Evolutionary conservation across 2,888 invertebrate genomes (phyloP).

Genomic region (Metalampra italica): DNA sequence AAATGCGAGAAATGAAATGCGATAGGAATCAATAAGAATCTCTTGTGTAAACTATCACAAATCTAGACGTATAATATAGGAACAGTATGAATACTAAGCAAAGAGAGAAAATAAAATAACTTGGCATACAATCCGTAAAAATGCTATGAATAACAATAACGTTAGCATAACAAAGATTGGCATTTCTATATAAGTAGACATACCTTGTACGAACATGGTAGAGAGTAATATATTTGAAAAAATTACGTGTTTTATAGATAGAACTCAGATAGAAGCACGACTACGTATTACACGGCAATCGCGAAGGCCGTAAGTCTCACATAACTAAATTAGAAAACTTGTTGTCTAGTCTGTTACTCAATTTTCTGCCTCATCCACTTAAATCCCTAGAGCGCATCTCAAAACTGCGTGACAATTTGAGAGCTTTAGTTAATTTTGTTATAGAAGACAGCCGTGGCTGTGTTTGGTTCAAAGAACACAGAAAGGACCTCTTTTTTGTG

Average conservation of each 20-base stretch:
- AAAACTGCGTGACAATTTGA: not conserved
- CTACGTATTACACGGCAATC: too few species aligned
- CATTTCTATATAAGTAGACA: not conserved
- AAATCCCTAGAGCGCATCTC: not conserved
- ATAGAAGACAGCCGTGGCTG: not conserved
- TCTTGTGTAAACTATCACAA: not conserved
- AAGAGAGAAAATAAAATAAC: slow-evolving; percentile 7
- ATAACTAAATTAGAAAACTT: not conserved
- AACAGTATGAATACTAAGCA: slow-evolving; percentile 2
- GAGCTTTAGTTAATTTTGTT: not conserved
- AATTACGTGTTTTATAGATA: too few species aligned
- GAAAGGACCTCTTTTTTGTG: too few species aligned
- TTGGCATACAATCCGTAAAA: slow-evolving; percentile 1
- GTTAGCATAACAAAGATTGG: slow-evolving; percentile 4
- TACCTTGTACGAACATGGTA: too few species aligned
- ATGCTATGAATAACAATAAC: slow-evolving; percentile 9
- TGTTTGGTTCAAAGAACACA: too few species aligned
- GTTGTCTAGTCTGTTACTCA: not conserved
- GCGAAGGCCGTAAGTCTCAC: not conserved
- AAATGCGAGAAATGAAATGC: too few species aligned
- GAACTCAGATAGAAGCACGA: too few species aligned
- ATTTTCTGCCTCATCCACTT: not conserved
- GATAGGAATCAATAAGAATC: not conserved
- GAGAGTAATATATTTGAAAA: too few species aligned
- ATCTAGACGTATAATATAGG: not conserved